A percentile compares a stretch with the other conserved stretches of the same genome.
Evolutionary conservation across 2,113 vertebrate species (phyloP).

Genomic region (Chlorodrepanis virens): DNA sequence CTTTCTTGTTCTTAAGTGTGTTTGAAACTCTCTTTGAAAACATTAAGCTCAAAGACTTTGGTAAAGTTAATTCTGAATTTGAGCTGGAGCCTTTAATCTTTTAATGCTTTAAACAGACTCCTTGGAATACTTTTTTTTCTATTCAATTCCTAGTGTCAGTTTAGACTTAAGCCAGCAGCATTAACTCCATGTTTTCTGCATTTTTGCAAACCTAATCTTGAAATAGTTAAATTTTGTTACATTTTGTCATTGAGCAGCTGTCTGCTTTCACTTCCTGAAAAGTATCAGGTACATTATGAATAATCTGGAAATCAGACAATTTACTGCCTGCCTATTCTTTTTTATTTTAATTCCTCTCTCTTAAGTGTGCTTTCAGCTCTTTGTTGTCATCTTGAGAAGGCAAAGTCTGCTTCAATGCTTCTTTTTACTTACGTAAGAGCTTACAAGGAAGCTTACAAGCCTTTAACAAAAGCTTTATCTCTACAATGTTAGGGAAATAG

Average conservation of each 20-base stretch:
- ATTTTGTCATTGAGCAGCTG: not conserved
- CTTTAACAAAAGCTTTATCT: not conserved
- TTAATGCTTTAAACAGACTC: not conserved
- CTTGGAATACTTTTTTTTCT: not conserved
- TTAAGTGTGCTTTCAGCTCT: not conserved
- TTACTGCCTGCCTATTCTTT: not conserved
- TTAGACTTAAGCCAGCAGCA: not conserved
- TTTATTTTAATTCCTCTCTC: not conserved
- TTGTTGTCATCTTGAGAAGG: not conserved
- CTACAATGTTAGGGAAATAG: not conserved
- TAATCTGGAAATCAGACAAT: not conserved
- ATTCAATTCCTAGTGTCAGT: not conserved
- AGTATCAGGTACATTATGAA: not conserved
- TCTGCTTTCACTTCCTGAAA: not conserved
- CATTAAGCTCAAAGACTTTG: not conserved
- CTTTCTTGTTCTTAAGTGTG: not conserved
- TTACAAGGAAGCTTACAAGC: not conserved
- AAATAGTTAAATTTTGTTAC: not conserved
- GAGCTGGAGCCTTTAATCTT: not conserved
- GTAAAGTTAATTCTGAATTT: not conserved
- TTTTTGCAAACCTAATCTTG: not conserved
- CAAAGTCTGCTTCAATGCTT: not conserved
- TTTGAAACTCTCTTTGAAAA: not conserved
- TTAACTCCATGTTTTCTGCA: not conserved
- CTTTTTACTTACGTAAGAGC: not conserved